Base-by-base conservation (phyloP, 2,797 vertebrate genomes). In the Triplophysa yarkandensis region DNA sequence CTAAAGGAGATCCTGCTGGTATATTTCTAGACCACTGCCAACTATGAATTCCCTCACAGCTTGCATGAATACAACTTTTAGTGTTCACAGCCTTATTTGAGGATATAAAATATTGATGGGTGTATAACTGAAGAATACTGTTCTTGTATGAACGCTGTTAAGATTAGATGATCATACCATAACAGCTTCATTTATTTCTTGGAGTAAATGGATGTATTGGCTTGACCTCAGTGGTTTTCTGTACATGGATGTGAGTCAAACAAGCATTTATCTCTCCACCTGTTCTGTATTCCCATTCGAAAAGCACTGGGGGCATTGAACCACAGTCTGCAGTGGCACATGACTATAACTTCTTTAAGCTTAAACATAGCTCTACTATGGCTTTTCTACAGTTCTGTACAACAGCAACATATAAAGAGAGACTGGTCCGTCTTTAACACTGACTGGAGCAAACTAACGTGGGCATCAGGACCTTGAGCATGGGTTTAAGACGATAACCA, bases 1-100 rank as follows among this genome's bases (percentile, higher is more conserved):
- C 74, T 77, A 80, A 70, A 78, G 65, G 80, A 75, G 68, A 80
- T 77, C 84, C 83, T 88, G 84, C 81, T 88, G 88, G 87, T 88
- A 61, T 67, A 43, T 10, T 52, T 84, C 83, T 86, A 89, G 87
- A 83, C 87, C 39, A 83, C 77, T 79, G 82, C 74, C 80, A 86
- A 50, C 13, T 63, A 36, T 68, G 43, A 46, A 78, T 71, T 77
- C 52, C 63, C 64, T 30, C 65, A 46, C 54, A 76, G 46, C 23
- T 65, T 50, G 39, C 34, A 5, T 58, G 44, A 55, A 63, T 70
- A 23, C 54, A 77, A 55, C 58, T 70, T 19, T 52, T 21, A 30
- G 39, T 25, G 44, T 48, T 57, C 54, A 58, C 41, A 65, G 61
- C 34, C 46, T 36, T 62, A 54, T 19, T 17, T 55, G 21, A 39